phyloP scores from a whole-genome alignment of 2,113 vertebrate species.

The Gavia stellata region DNA sequence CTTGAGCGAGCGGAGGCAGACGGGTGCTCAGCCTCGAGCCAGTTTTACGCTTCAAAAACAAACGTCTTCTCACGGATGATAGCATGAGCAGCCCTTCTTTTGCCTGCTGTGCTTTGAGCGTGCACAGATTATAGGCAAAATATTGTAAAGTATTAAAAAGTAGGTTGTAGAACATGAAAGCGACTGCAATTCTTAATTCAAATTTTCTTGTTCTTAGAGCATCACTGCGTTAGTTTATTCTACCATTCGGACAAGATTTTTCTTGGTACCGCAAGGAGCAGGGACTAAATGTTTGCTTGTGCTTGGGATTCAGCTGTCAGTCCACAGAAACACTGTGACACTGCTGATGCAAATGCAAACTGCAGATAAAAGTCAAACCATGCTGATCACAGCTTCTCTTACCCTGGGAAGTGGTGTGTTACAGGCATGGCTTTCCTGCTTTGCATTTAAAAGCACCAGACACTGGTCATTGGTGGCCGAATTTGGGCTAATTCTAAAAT shows the following conservation, averaged over 20 bases:
- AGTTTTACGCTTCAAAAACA: neutral
- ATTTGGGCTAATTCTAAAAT: neutral
- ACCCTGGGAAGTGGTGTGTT: no score
- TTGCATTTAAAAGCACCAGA: neutral
- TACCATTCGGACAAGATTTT: neutral
- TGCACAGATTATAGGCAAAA: neutral
- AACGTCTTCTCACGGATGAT: neutral
- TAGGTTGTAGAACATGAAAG: no score
- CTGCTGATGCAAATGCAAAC: neutral
- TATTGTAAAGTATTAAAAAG: neutral
- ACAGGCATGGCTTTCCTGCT: neutral
- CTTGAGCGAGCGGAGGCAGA: neutral
- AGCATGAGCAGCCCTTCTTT: neutral
- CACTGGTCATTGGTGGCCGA: neutral
- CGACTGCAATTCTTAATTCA: no score
- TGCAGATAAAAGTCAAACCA: neutral
- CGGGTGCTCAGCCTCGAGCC: neutral
- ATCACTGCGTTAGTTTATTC: neutral
- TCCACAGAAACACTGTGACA: neutral
- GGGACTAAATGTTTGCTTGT: neutral
- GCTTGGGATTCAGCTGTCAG: neutral
- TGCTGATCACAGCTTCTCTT: neutral
- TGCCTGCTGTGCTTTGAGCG: neutral
- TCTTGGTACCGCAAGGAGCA: neutral
- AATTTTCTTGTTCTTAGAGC: neutral